A percentile compares a stretch with the other conserved stretches of the same genome.
Evolutionary conservation across 30 jellyfish, hydroid and myxozoan genomes (phyloP).

Genomic region (Pseudorhiza aurosa): DNA sequence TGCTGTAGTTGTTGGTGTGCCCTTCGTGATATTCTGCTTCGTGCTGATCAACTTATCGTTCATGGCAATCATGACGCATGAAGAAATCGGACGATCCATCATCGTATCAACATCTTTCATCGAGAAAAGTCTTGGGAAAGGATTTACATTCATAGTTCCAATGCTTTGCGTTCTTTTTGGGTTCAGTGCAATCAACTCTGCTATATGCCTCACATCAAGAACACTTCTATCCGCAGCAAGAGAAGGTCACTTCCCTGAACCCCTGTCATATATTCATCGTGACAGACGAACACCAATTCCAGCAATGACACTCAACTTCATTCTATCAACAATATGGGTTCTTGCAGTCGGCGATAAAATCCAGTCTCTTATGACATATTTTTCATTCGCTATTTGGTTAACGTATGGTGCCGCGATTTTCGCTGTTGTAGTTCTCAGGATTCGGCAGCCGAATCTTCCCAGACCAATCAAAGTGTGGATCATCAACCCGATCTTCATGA

Average conservation of each 20-base stretch:
- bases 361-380: not conserved
- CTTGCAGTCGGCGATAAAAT: not conserved
- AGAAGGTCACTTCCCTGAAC: slow-evolving; percentile 74
- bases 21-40: slow-evolving; percentile 51
- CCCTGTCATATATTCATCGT: slow-evolving; percentile 46
- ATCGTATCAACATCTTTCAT: slow-evolving; percentile 64
- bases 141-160: slow-evolving; percentile 29
- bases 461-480: slow-evolving; percentile 61
- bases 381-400: slow-evolving; percentile 24
- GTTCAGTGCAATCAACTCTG: slow-evolving; percentile 25
- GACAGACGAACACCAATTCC: slow-evolving; percentile 55
- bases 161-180: slow-evolving; percentile 43
- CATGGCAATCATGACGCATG: slow-evolving; percentile 35
- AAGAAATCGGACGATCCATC: slow-evolving; percentile 23
- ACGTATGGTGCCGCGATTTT: not conserved
- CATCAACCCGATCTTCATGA: slow-evolving; percentile 19
- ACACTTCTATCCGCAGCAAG: slow-evolving; percentile 64
- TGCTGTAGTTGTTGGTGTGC: slow-evolving; percentile 39
- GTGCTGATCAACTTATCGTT: slow-evolving; percentile 37
- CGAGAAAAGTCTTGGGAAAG: slow-evolving; percentile 24
- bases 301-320: not conserved
- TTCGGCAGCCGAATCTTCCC: slow-evolving; percentile 23
- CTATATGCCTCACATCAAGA: slow-evolving; percentile 29
- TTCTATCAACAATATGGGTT: not conserved
- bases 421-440: slow-evolving; percentile 28